A percentile compares a stretch with the other conserved stretches of the same genome.
Evolutionary conservation across 92 coral and sea anemone genomes (phyloP).

Genomic region (Zoanthus gigantus): DNA sequence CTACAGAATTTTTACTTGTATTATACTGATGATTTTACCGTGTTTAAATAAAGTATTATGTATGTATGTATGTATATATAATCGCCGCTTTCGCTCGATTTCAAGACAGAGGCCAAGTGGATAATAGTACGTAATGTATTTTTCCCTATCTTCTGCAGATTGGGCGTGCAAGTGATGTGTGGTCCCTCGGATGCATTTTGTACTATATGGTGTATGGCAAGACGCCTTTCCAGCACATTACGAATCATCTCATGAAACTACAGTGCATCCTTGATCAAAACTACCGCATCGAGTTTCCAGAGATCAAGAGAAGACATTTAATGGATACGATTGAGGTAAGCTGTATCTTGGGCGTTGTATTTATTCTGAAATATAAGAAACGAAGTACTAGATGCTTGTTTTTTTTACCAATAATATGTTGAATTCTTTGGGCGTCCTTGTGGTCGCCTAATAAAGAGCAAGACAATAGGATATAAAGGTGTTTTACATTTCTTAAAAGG

Average conservation of each 20-base stretch:
- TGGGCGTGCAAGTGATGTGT: conserved; percentile 98
- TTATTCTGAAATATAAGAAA: not conserved
- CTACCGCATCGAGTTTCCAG: conserved; percentile 85
- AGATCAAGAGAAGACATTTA: conserved; percentile 76
- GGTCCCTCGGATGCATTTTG: conserved; percentile 98
- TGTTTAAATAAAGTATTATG: too few relatives aligned
- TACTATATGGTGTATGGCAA: conserved; percentile 96
- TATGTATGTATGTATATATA: too few relatives aligned
- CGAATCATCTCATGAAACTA: conserved; percentile 85
- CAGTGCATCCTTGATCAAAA: conserved; percentile 93
- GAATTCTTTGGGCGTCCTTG: too few relatives aligned
- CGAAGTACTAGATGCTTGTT: not conserved
- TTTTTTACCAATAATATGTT: too few relatives aligned
- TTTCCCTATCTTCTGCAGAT: conserved; percentile 59
- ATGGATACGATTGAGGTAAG: conserved; percentile 92
- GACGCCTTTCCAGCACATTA: conserved; percentile 97
- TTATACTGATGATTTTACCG: too few relatives aligned
- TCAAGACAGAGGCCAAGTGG: too few relatives aligned
- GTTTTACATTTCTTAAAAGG: too few relatives aligned
- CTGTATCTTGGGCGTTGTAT: not conserved
- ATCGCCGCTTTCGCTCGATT: too few relatives aligned
- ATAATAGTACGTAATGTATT: too few relatives aligned
- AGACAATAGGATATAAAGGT: too few relatives aligned
- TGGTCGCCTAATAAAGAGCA: too few relatives aligned
- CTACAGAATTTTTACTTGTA: too few relatives aligned